phyloP scores from a whole-genome alignment of 2,888 invertebrate genomes.

The Agriopis aurantiaria region DNA sequence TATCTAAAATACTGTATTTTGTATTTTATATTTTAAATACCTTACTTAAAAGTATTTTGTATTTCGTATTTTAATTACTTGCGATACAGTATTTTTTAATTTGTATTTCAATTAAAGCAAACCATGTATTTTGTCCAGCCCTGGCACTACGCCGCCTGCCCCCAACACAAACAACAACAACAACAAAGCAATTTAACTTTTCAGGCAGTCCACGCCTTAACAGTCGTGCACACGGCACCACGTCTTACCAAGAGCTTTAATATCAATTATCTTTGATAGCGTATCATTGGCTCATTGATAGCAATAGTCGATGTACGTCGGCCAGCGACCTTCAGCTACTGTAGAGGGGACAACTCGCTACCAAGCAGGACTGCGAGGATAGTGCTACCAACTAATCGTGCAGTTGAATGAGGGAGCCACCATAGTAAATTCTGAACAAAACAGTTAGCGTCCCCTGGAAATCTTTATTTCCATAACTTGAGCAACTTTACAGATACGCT shows the following conservation, averaged over 20 bases:
- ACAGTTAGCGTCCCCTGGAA: background rate
- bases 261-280: slow-evolving; percentile 44
- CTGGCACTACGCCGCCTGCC: too few species aligned
- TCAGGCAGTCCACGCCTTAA: slow-evolving; percentile 28
- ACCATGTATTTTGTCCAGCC: too few species aligned
- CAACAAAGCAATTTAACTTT: too few species aligned
- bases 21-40: too few species aligned
- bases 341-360: background rate
- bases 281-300: slow-evolving; percentile 12
- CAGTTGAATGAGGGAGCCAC: background rate
- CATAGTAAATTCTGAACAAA: background rate
- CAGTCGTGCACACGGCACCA: slow-evolving; percentile 39
- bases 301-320: slow-evolving; percentile 4
- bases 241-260: slow-evolving; percentile 42
- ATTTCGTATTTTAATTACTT: too few species aligned
- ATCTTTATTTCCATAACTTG: background rate
- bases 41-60: too few species aligned
- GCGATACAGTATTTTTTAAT: too few species aligned
- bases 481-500: background rate
- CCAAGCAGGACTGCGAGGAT: background rate
- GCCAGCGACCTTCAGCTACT: background rate
- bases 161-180: too few species aligned
- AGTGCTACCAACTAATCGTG: background rate
- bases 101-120: too few species aligned
- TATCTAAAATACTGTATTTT: too few species aligned